Evolutionary conservation across 2,113 vertebrate genomes (phyloP), one percentile per base, ranked within the genome.

Genomic region (Oriolus oriolus): DNA sequence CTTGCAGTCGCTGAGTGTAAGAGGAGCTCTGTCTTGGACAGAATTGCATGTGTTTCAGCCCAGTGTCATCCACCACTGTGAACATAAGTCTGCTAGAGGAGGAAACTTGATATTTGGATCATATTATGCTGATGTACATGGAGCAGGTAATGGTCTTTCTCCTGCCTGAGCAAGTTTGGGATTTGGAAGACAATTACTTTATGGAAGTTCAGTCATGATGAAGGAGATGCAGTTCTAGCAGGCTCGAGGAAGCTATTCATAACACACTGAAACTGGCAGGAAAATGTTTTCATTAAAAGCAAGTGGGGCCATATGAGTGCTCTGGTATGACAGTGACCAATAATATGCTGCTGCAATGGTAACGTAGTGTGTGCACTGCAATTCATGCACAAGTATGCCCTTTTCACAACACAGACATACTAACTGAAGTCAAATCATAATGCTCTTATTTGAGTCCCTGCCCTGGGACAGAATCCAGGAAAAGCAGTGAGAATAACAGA

Each of bases 251-350:
- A 89, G 2, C 6, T 44, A 15, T 63, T 49, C 10, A 10, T 49
- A 73, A 73, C 35, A 68, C 26, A 37, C 7, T 68, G 39, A 69
- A 88, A 69, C 30, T 2, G 5, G 13, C 11, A 78, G 18, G 10
- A 73, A 63, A 16, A 1, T 16, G 19, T 45, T 65, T 66, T 37
- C 28, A 10, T 60, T 87, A 45, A 41, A 65, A 60, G 45, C 26
- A 35, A 11, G 4, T 45, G 14, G 24, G 24, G 11, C 6, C 18
- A 24, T 24, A 35, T 14, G 0, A 35, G 18, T 10, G 0, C 10
- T 73, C n/a, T 31, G 9, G 13, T 42, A 19, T 61, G 57, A 47
- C 19, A 71, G 7, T n/a, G 45, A 80, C 16, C 23, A 79, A 74
- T 33, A 39, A 56, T 26, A 47, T 3, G 4, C 35, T 63, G 14